These are phyloP conservation scores for Tricholauxania praeusta DNA, from an alignment of 2,888 invertebrate species.

Conservation along the genomic window DNA sequence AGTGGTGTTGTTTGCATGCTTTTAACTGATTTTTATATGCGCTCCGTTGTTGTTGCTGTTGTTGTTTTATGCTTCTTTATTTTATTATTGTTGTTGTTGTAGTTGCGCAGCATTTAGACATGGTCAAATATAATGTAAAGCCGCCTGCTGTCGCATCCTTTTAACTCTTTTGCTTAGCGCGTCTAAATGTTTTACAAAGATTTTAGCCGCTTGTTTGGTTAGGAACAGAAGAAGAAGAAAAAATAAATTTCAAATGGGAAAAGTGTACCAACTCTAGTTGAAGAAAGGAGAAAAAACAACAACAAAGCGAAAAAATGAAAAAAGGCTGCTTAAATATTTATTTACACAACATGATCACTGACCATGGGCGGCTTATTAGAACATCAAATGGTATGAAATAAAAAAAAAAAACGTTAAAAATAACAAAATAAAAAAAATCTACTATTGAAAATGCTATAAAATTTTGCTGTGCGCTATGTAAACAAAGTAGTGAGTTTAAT, in stretches of 20 bases:
- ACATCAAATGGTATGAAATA: conserved; percentile 29
- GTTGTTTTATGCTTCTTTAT: background rate
- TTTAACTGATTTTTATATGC: conserved; percentile 31
- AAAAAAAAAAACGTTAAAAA: background rate
- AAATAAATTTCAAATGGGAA: background rate
- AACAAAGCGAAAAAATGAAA: background rate
- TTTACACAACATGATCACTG: conserved; percentile 42
- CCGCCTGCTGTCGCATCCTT: background rate
- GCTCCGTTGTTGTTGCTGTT: background rate
- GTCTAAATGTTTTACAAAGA: conserved; percentile 21
- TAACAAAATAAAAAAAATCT: background rate
- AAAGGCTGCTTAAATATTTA: conserved; percentile 41
- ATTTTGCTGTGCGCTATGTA: too few relatives aligned
- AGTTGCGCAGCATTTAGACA: background rate
- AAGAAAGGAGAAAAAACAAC: background rate
- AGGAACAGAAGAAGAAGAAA: background rate
- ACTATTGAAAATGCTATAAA: background rate
- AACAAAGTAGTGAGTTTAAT: too few relatives aligned
- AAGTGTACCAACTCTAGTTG: background rate
- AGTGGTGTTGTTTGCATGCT: conserved; percentile 31
- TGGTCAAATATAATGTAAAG: background rate
- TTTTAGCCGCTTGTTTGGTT: conserved; percentile 23
- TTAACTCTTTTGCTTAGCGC: background rate
- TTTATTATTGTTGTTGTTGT: background rate
- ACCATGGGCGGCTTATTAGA: conserved; percentile 42